Evolutionary conservation across 35 echinoderm and acorn worm genomes (phyloP).

Genomic region (Patiria miniata): DNA sequence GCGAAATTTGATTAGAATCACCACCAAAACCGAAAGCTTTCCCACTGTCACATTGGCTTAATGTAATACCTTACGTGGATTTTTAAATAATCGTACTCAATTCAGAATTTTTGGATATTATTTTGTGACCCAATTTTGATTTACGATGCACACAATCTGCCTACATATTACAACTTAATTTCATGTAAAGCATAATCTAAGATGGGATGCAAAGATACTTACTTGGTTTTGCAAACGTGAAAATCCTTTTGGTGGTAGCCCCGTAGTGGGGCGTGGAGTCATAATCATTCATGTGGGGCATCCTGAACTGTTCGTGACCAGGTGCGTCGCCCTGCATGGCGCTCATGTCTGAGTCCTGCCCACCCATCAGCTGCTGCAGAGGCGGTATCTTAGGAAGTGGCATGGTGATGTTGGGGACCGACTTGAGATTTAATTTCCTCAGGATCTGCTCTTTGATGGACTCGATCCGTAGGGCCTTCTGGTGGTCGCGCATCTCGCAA

Average conservation of each 20-base stretch:
- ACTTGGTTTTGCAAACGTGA: constrained; percentile 72
- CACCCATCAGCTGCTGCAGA: constrained; percentile 25
- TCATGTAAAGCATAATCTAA: no score
- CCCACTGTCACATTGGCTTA: no score
- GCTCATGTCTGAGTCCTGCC: neutral
- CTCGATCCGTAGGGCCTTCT: constrained; percentile 57
- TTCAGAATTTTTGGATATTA: no score
- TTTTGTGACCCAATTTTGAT: no score
- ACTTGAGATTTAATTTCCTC: constrained; percentile 29
- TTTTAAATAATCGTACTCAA: no score
- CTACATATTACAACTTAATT: no score
- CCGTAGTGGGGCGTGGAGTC: neutral
- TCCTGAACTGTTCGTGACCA: neutral
- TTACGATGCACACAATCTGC: no score
- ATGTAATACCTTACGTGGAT: no score
- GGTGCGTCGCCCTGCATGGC: constrained; percentile 5
- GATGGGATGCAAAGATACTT: constrained; percentile 21
- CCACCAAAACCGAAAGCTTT: no score
- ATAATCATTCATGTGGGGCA: neutral
- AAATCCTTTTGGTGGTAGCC: constrained; percentile 45
- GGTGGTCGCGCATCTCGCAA: constrained; percentile 52
- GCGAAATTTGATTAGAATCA: no score
- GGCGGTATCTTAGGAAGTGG: constrained; percentile 44
- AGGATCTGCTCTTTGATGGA: constrained; percentile 56
- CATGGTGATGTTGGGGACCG: constrained; percentile 54